Evolutionary conservation across 2,797 vertebrate genomes (phyloP).

Genomic region (Jordanella pulchra): DNA sequence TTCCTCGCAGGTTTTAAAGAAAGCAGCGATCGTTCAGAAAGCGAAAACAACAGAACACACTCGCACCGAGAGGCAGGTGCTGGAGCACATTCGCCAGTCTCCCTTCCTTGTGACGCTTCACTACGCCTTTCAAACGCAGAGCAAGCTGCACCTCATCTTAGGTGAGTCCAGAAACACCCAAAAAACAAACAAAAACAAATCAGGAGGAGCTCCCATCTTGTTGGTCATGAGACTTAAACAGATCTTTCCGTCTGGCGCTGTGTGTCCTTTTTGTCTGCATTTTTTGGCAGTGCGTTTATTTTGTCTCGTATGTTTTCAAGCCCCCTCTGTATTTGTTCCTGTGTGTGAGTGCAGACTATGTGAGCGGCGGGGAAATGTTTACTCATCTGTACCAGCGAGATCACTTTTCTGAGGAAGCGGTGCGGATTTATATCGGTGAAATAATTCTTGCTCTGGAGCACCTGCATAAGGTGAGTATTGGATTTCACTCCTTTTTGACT

Average conservation of each 20-base stretch:
- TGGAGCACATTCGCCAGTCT: slow-evolving; percentile 92
- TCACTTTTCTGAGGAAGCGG: slow-evolving; percentile 90
- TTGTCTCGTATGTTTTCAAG: slow-evolving; percentile 34
- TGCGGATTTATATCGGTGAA: slow-evolving; percentile 90
- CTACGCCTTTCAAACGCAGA: slow-evolving; percentile 94
- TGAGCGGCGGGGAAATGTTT: slow-evolving; percentile 94
- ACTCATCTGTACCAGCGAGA: slow-evolving; percentile 93
- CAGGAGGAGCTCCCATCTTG: neutral
- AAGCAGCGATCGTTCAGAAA: slow-evolving; percentile 91
- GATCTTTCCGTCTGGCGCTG: slow-evolving; percentile 13
- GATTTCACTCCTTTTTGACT: neutral
- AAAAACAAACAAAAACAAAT: neutral
- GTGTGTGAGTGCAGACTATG: slow-evolving; percentile 84
- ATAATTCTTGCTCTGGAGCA: slow-evolving; percentile 91
- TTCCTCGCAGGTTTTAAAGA: slow-evolving; percentile 85
- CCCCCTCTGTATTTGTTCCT: slow-evolving; percentile 41
- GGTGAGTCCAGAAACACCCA: slow-evolving; percentile 73
- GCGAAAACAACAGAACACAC: slow-evolving; percentile 93
- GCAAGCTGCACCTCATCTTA: slow-evolving; percentile 93
- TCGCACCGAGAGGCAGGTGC: slow-evolving; percentile 89
- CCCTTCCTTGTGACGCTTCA: slow-evolving; percentile 94
- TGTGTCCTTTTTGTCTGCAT: slow-evolving; percentile 17
- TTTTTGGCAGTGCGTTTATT: slow-evolving; percentile 22
- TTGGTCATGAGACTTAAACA: slow-evolving; percentile 20
- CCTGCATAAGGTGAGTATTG: slow-evolving; percentile 86